A percentile compares a stretch with the other conserved stretches of the same genome.
phyloP scores from a whole-genome alignment of 2,888 invertebrate genomes.

The Gastrophysa polygoni region DNA sequence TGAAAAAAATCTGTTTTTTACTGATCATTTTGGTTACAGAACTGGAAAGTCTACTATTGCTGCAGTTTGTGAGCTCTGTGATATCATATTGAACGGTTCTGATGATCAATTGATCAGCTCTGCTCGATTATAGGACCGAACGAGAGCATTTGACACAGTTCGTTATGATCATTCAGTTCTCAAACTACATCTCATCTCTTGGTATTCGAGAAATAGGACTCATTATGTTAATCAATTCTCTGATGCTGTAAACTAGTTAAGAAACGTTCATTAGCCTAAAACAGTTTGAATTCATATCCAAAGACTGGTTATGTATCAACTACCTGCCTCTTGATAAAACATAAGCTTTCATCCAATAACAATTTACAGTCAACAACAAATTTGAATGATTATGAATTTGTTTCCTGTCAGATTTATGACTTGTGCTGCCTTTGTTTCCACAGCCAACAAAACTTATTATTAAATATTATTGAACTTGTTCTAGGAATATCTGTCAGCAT shows the following conservation, averaged over 20 bases:
- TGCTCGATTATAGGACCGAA: not conserved
- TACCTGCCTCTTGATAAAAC: too few relatives aligned
- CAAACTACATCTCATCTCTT: not conserved
- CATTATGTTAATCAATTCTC: not conserved
- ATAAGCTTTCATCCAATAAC: too few relatives aligned
- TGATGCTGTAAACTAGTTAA: not conserved
- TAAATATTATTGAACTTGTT: too few relatives aligned
- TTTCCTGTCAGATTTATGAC: too few relatives aligned
- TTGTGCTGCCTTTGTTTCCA: too few relatives aligned
- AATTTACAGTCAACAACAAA: too few relatives aligned
- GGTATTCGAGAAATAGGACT: not conserved
- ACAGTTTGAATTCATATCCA: not conserved
- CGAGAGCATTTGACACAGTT: not conserved
- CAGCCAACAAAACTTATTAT: too few relatives aligned
- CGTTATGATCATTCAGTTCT: not conserved
- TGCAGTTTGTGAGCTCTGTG: not conserved
- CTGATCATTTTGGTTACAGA: not conserved
- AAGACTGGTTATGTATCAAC: not conserved
- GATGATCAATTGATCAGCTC: not conserved
- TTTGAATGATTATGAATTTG: too few relatives aligned
- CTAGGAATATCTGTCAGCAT: too few relatives aligned
- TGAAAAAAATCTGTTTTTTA: not conserved
- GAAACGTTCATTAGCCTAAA: not conserved
- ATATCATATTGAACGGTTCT: not conserved
- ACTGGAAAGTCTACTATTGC: not conserved